Base-by-base conservation (phyloP, 2,888 invertebrate genomes). In the Argyresthia goedartella region DNA sequence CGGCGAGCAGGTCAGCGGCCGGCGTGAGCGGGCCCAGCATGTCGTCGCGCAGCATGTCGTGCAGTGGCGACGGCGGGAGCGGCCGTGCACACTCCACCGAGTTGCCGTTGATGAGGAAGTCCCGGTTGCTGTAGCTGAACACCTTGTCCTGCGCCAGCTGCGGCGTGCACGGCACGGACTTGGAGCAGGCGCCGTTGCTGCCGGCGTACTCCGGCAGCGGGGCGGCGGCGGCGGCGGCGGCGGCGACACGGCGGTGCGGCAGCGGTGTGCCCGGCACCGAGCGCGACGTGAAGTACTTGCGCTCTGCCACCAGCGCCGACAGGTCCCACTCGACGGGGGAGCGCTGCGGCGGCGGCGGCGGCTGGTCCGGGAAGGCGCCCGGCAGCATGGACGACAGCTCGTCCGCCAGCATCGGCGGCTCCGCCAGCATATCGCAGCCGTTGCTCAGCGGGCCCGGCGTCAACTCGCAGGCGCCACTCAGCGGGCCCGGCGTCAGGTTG, bases 121-220 rank as follows among this genome's bases (percentile, higher is more conserved):
- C 90, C 59, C 87, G 67, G 58, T 87, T 87, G 56, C 89, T 90
- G 63, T 90, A 90, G 54, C 89, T 89, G 61, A 90, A 90, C 45
- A 89, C 87, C 60, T 75, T 80, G 50, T 85, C 69, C 34, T 85
- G 86, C 57, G 87, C 81, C 54, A 90, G 72, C 60, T 91, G 87
- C 13, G 94, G 94, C 14, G 93, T 93, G 1, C 93, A 91, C 25
- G 94, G 94, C 75, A 93, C 93, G 0, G 94, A 94, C 66, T 92
- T 91, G 11, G 93, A 92, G 44, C 80, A 81, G n/a, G n/a, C n/a
- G 60, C 89, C 87, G 43, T 89, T 89, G 59, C 88, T 86, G n/a
- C n/a, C n/a, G n/a, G n/a, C n/a, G n/a, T n/a, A n/a, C n/a, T n/a
- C n/a, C n/a, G n/a, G n/a, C n/a, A 79, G 63, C 50, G 65, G 60